Base-by-base conservation (phyloP, 2,888 invertebrate species). In the Leucophora obtusa region DNA sequence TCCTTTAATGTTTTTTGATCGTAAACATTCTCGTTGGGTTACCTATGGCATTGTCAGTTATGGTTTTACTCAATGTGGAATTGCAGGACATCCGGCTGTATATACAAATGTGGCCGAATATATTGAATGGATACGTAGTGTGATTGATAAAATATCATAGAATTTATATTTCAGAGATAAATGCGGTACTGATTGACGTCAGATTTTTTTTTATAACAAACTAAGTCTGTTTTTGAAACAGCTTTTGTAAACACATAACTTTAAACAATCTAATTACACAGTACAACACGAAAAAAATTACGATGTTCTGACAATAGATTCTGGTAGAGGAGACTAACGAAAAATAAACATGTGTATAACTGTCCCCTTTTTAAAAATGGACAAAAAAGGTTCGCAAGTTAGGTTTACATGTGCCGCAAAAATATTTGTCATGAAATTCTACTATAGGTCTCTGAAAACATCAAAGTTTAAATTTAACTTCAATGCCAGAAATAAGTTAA, bases 11-110 rank as follows among this genome's bases (percentile, higher is more conserved):
- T 91, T 88, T 83, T 88, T 89, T 54, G 89, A 90, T 83, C 86
- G 86, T 0, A 89, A 85, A 59, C 90, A 90, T 33, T 88, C 91
- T 0, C 89, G 91, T 0, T 93, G 93, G 93, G 92, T 92, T 68
- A 85, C 91, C 0, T 91, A 93, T 4, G 95, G 93, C 0, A 90
- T 95, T 1, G 94, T 95, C 0, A 94, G 94, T 21, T 94, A 93
- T 72, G 95, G 95, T 0, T 91, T 91, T 56, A 92, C 92, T 0
- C 92, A 93, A 1, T 94, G 93, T 72, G 95, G 94, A 0, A 91
- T 91, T 84, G 92, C 92, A n/a, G 93, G 92, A 0, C 92, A 93
- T 88, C 94, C 94, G 0, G 94, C 93, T 33, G 93, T 95, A 0
- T 94, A 94, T 85, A 94, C 94, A 2, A 92, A 92, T 17, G 92